Conservation (phyloP, 2,888 invertebrate genomes). For the Andrena chrysosceles region DNA sequence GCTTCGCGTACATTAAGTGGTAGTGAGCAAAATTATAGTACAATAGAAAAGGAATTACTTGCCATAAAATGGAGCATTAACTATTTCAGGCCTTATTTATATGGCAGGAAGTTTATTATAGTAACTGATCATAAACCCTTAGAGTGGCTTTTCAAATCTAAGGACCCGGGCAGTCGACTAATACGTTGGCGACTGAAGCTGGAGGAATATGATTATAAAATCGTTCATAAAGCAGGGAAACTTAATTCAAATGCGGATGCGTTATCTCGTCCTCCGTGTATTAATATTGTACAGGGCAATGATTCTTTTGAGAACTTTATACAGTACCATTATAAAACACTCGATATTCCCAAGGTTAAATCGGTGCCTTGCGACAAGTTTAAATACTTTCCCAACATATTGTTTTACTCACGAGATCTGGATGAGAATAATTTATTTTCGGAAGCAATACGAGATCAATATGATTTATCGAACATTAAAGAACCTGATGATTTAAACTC, state of each 20-base stretch:
- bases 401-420: constrained; percentile 29
- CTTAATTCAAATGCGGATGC: constrained; percentile 24
- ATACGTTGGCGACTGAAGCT: constrained; percentile 33
- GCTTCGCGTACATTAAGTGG: constrained; percentile 26
- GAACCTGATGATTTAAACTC: background rate
- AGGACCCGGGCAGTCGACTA: constrained; percentile 34
- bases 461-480: background rate
- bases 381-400: constrained; percentile 15
- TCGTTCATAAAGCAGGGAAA: constrained; percentile 21
- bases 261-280: constrained; percentile 6
- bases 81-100: constrained; percentile 18
- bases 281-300: constrained; percentile 14
- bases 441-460: background rate
- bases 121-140: constrained; percentile 35
- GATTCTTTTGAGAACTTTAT: constrained; percentile 17
- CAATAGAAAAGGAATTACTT: constrained; percentile 32
- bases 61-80: constrained; percentile 23
- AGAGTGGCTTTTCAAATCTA: constrained; percentile 39
- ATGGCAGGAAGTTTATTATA: constrained; percentile 10
- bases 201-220: constrained; percentile 31
- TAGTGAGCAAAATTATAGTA: constrained; percentile 32
- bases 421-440: constrained; percentile 17
- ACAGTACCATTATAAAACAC: constrained; percentile 29
- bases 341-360: constrained; percentile 29
- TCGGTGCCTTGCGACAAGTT: constrained; percentile 12